Base-by-base conservation (phyloP, 2,888 invertebrate genomes). In the Troides oblongomaculatus region DNA sequence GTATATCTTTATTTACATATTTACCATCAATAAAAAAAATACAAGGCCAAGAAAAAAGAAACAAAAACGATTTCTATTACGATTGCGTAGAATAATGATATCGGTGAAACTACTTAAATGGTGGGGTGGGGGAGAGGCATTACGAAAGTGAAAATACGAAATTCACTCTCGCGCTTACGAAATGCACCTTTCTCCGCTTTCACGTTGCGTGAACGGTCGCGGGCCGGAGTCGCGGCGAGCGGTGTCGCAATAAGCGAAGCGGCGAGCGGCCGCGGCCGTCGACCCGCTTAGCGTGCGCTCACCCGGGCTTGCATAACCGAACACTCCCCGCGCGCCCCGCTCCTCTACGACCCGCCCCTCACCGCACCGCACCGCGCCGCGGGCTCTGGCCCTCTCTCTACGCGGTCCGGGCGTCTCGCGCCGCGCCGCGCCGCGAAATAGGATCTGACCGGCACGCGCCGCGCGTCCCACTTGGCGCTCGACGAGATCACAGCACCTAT, bases 231-330 rank as follows among this genome's bases (percentile, higher is more conserved):
- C 71, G 76, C 72, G 74, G 74, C 72, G 64, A 72, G 72, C 76
- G 80, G 75, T 86, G 89, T 87, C 84, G 89, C 90, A 87, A 86
- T 79, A 77, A 79, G 81, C 81, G 77, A 78, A 79, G 81, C 81
- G 77, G 79, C 79, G 80, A 78, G 76, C 80, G 77, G 79, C 81
- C 89, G 91, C 94, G 94, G 93, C 90, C 94, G 93, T 89, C 94
- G 94, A 94, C 94, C 94, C 89, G 94, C 93, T 94, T 94, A 93
- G 88, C 92, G 93, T 92, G 94, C 94, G 94, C 93, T 94, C 94
- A 94, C 94, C 92, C 85, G 88, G 88, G 88, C 90, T 91, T 92
- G 91, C 91, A 90, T 91, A 90, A 90, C 87, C 89, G 85, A 87
- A 74, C 78, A 21, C 74, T 77, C 75, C 78, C 80, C 77, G 80